phyloP scores from a whole-genome alignment of 2,888 invertebrate species.

The Polymixis flavicincta region DNA sequence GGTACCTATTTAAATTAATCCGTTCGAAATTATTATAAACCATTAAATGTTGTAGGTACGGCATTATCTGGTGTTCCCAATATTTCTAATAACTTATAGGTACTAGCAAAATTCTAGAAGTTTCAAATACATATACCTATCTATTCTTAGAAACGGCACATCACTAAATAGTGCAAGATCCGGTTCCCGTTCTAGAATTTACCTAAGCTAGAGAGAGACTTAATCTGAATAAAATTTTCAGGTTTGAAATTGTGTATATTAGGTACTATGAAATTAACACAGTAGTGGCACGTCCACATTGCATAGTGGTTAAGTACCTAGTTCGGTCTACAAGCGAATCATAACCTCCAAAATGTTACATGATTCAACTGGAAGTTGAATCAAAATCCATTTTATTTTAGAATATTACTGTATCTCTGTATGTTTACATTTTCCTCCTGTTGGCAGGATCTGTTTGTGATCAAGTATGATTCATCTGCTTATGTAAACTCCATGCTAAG shows the following conservation, averaged over 20 bases:
- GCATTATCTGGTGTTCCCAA: background rate
- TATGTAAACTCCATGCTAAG: slow-evolving; percentile 31
- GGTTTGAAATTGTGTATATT: background rate
- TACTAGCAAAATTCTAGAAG: background rate
- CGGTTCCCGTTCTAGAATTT: background rate
- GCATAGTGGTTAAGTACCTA: background rate
- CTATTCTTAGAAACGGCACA: background rate
- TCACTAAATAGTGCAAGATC: slow-evolving; percentile 7
- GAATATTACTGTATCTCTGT: slow-evolving; percentile 9
- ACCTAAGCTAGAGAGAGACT: background rate
- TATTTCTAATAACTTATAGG: background rate
- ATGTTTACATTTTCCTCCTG: slow-evolving; percentile 32
- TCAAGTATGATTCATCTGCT: slow-evolving; percentile 47
- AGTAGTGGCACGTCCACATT: background rate
- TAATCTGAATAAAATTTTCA: background rate
- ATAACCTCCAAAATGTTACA: slow-evolving; percentile 8
- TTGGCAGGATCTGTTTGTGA: slow-evolving; percentile 36
- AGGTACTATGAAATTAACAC: background rate
- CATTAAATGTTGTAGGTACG: background rate
- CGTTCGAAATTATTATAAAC: background rate
- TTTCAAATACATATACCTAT: background rate
- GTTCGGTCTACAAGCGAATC: background rate
- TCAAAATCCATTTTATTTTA: slow-evolving; percentile 21
- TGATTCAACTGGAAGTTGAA: slow-evolving; percentile 20
- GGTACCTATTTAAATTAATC: background rate